Evolutionary conservation across 2,113 vertebrate species (phyloP).

Genomic region (Callocephalon fimbriatum): DNA sequence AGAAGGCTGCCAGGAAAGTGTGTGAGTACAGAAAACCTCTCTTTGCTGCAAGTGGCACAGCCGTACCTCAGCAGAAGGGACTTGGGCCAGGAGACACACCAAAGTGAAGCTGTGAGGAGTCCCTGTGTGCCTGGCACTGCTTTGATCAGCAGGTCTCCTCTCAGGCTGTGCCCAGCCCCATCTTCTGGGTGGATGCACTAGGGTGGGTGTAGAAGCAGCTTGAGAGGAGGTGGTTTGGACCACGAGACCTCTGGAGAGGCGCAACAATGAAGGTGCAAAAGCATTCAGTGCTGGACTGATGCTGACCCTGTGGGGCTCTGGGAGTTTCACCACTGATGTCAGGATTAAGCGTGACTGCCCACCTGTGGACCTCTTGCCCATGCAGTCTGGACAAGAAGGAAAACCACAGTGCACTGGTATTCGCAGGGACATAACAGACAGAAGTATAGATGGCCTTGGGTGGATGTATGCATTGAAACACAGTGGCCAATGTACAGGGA

Average conservation of each 20-base stretch:
- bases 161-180: background rate
- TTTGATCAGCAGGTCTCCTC: background rate
- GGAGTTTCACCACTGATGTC: background rate
- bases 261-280: background rate
- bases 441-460: background rate
- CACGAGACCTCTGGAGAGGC: accelerated
- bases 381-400: background rate
- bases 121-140: background rate
- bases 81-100: accelerated
- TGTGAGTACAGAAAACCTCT: background rate
- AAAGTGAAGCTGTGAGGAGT: background rate
- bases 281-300: background rate
- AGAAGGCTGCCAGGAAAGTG: accelerated
- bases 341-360: background rate
- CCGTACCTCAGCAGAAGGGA: background rate
- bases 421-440: accelerated
- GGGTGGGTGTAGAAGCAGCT: background rate
- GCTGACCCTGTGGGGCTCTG: background rate
- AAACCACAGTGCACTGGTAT: background rate
- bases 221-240: background rate
- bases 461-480: background rate
- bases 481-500: accelerated
- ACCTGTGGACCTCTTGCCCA: background rate
- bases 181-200: background rate
- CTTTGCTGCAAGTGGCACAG: background rate